These are phyloP conservation scores for Cataglyphis rosenhaueri DNA, from an alignment of 2,888 invertebrate species.

Conservation along the genomic window DNA sequence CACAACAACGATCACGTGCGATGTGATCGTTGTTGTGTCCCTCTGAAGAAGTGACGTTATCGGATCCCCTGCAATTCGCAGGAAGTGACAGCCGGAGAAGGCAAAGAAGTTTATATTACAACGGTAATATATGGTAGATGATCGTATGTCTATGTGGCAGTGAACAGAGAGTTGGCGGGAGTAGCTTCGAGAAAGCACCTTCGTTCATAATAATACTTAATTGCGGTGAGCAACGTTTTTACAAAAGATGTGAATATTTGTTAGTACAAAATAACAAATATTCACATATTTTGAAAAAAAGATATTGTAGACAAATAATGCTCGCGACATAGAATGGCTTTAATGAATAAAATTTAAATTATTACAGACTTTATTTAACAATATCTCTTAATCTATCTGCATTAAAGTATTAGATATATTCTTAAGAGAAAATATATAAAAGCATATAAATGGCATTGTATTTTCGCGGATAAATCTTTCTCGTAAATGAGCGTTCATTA, in stretches of 20 bases:
- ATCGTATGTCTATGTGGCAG: conserved; percentile 46
- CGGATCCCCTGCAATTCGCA: not conserved
- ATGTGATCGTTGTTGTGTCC: not conserved
- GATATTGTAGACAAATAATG: not conserved
- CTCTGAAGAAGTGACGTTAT: conserved; percentile 30
- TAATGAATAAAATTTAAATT: not conserved
- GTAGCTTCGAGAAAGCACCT: conserved; percentile 54
- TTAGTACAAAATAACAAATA: not conserved
- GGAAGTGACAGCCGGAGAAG: conserved; percentile 61
- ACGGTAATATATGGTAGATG: conserved; percentile 40
- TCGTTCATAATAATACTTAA: conserved; percentile 50
- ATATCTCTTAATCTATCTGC: too few relatives aligned
- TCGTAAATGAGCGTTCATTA: not conserved
- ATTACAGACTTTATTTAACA: not conserved
- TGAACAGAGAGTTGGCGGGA: conserved; percentile 29
- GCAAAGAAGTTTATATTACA: conserved; percentile 63
- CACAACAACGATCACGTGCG: not conserved
- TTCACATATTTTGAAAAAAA: not conserved
- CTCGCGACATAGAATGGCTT: not conserved
- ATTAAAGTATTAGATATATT: not conserved
- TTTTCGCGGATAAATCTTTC: conserved; percentile 18
- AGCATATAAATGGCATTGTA: not conserved
- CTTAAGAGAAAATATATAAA: not conserved
- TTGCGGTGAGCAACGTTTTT: conserved; percentile 39
- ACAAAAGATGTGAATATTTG: not conserved